Percentiles rank a stretch among this genome's conserved stretches.
Evolutionary conservation across 2,113 vertebrate species (phyloP).

Genomic region (Brachionichthys hirsutus): DNA sequence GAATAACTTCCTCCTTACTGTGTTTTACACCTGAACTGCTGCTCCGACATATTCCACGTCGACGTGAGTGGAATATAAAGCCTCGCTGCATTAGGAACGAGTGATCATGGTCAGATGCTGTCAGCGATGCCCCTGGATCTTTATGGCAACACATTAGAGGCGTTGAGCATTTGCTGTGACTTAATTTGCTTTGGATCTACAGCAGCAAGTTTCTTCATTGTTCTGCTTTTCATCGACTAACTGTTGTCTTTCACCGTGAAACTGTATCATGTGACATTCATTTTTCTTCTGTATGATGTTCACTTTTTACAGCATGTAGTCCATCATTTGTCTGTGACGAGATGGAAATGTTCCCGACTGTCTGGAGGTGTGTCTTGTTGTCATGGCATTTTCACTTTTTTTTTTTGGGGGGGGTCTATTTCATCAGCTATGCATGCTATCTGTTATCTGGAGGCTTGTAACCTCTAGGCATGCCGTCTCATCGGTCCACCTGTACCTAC

Average conservation of each 20-base stretch:
- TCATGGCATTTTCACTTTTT: background rate
- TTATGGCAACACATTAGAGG: no score
- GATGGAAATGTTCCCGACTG: conserved; percentile 24
- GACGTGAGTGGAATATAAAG: background rate
- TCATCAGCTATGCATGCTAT: conserved; percentile 44
- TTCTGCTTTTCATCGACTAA: conserved; percentile 15
- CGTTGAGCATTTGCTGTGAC: conserved; percentile 18
- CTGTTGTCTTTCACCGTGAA: conserved; percentile 39
- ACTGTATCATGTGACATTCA: conserved; percentile 31
- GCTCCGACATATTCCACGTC: no score
- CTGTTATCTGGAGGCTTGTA: conserved; percentile 46
- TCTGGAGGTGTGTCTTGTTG: conserved; percentile 7
- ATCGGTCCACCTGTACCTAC: conserved; percentile 26
- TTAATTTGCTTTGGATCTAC: conserved; percentile 45
- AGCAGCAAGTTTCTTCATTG: conserved; percentile 40
- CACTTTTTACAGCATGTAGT: conserved; percentile 47
- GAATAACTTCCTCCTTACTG: no score
- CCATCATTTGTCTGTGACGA: conserved; percentile 19
- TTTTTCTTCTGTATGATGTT: conserved; percentile 19
- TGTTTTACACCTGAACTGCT: no score
- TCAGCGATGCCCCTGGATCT: no score
- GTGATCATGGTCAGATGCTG: background rate
- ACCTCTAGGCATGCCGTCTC: conserved; percentile 48
- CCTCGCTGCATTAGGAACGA: background rate
- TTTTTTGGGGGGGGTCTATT: no score